Evolutionary conservation across 2,797 vertebrate genomes (phyloP), one percentile per base, ranked within the genome.

Genomic region (Hyperoplus immaculatus): DNA sequence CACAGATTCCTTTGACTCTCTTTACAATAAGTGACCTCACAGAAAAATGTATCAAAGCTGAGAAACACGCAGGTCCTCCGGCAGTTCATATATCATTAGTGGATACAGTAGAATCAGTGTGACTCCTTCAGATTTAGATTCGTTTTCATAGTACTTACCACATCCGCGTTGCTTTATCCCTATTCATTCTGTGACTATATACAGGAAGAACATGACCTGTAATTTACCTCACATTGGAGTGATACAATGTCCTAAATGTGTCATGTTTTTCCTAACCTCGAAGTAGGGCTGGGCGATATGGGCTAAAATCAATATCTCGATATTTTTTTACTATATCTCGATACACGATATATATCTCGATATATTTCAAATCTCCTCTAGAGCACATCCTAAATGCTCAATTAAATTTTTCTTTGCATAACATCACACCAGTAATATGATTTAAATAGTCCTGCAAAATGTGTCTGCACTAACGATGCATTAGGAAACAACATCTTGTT

Each of bases 261-360:
- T 46, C 18, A 13, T 21, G 1, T 49, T 38, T 38, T 68, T 72
- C 15, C 84, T 94, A 94, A 99, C 98, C 97, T 99, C 97, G 82
- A 99, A 99, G 92, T 95, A 21, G 21, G 21, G 21, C 21, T 21
- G 21, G 21, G 21, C 21, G 21, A 21, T 21, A 21, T 21, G 21
- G 21, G 21, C 21, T 21, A 21, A 21, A 21, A 21, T 21, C 21
- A 21, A 21, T 21, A 21, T 21, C 21, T 21, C 1, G 21, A 21
- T 21, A 21, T 21, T 21, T 21, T 21, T 21, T 21, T 21, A 21
- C 21, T 21, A 21, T 21, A 21, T 21, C 21, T 21, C 21, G 21
- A 21, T 21, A 21, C 21, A 21, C 21, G 21, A 21, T 21, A 21
- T 21, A 21, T 21, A 21, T 21, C 21, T 21, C 21, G 21, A 21